Base-by-base conservation (phyloP, 2,888 invertebrate species). In the Aricia artaxerxes region DNA sequence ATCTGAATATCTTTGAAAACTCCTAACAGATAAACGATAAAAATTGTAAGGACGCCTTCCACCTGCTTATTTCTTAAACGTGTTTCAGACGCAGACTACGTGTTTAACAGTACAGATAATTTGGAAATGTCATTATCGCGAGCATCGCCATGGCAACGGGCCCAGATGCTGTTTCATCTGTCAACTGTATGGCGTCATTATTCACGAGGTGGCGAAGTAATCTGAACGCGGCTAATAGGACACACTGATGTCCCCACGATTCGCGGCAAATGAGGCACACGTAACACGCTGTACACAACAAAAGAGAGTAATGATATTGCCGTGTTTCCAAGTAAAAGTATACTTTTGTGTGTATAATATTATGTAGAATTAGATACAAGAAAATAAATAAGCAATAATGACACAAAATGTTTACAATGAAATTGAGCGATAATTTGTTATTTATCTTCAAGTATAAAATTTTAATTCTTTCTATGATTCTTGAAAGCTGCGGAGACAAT, bases 171-270 rank as follows among this genome's bases (percentile, higher is more conserved):
- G 91, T 93, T 93, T 92, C 88, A 88, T 85, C 86, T 86, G 86
- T 85, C 85, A 87, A 88, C 88, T 88, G 91, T 89, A 92, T 92
- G 89, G 88, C 89, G 87, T 89, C 91, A 89, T 92, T 92, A 92
- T 88, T 87, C 87, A 84, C 84, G 86, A 89, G 90, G 89, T 88
- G 88, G 85, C 85, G 87, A 87, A 88, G 91, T 92, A 93, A 92
- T 92, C 92, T 91, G 91, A 92, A 92, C 88, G 90, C 84, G 88
- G 87, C 89, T 92, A 93, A 94, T 92, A 92, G 89, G 90, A 92
- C 90, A 92, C 92, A 90, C 91, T 89, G 90, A 87, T 91, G 92
- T 86, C 89, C 80, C 80, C 76, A 79, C 81, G 79, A 85, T 85
- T 87, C 86, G 86, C 85, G 87, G 90, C 91, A 92, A 92, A 92